Percentiles rank a stretch among this genome's conserved stretches.
These are phyloP conservation scores for Agrypnia vestita DNA, from an alignment of 1,140 invertebrate genomes.

Conservation along the genomic window DNA sequence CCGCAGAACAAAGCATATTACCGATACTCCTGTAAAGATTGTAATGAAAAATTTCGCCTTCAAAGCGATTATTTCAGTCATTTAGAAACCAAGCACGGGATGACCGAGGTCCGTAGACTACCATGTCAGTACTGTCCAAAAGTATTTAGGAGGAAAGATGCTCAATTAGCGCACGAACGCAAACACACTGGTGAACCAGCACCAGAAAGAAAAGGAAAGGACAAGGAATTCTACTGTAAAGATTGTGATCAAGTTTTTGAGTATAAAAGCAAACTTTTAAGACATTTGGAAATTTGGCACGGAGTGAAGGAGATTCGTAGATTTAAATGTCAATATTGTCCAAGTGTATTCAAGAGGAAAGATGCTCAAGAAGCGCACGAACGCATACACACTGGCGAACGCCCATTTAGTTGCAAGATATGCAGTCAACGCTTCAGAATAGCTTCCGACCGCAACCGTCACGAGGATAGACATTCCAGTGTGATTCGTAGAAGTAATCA, in stretches of 20 bases:
- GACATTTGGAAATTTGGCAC: constrained; percentile 7
- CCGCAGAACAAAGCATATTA: no score
- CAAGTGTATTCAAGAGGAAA: background rate
- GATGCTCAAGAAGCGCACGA: background rate
- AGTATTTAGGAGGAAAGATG: no score
- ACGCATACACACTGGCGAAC: constrained; percentile 26
- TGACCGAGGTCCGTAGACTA: no score
- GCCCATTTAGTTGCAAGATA: background rate
- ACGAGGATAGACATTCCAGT: background rate
- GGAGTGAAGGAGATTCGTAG: background rate
- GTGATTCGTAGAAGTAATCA: background rate
- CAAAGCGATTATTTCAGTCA: no score
- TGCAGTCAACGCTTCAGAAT: background rate
- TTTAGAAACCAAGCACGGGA: no score
- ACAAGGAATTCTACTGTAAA: background rate
- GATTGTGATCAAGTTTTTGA: background rate
- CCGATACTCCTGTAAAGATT: no score
- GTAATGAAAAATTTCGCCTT: no score
- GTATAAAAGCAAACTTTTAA: background rate
- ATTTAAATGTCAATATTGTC: constrained; percentile 13
- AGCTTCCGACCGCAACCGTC: background rate
- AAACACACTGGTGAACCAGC: no score
- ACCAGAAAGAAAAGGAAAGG: no score
- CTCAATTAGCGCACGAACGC: no score
- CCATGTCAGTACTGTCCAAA: no score